Base-by-base conservation (phyloP, 2,888 invertebrate genomes). In the Branchinecta sandiegonensis region DNA sequence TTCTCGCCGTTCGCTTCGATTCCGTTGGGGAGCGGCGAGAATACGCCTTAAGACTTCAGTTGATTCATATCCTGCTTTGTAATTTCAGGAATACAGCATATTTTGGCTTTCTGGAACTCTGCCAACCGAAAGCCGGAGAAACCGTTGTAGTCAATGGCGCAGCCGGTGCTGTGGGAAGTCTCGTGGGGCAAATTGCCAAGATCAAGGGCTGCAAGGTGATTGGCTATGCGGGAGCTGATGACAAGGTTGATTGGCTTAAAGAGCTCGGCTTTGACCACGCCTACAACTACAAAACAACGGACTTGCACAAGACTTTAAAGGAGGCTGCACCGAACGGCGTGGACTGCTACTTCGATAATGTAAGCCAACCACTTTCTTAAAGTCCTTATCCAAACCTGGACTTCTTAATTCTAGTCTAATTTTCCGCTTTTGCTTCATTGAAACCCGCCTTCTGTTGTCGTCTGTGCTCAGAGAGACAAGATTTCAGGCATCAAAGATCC, bases 181-280 rank as follows among this genome's bases (percentile, higher is more conserved):
- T 85, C 66, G 89, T 88, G 46, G 89, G 89, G 2, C 89, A 89
- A 80, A 86, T 90, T 71, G 89, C 84, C 1, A 89, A 88, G 79
- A 82, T 85, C 66, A 81, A 85, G 77, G 77, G 77, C 48, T 84
- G 86, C 73, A 81, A 77, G 69, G 87, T 87, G 0, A 84, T 89
- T 72, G 89, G 87, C 5, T 83, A 86, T 72, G 84, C 86, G 14
- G 88, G 88, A 1, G 81, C 84, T 6, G 84, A 87, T 72, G 84
- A 83, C 37, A 89, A 89, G 79, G 84, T 85, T 72, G 78, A 83
- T 71, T 88, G 86, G 86, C 76, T 87, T 23, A 80, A 79, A 17
- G 83, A 84, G 67, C 76, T 87, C 1, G 83, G 84, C 8, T 88
- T 87, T 74, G 85, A 89, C 75, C 76, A 79, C 71, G 86, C 83